phyloP scores from a whole-genome alignment of 2,797 vertebrate species.

The Gobio occitaniae region DNA sequence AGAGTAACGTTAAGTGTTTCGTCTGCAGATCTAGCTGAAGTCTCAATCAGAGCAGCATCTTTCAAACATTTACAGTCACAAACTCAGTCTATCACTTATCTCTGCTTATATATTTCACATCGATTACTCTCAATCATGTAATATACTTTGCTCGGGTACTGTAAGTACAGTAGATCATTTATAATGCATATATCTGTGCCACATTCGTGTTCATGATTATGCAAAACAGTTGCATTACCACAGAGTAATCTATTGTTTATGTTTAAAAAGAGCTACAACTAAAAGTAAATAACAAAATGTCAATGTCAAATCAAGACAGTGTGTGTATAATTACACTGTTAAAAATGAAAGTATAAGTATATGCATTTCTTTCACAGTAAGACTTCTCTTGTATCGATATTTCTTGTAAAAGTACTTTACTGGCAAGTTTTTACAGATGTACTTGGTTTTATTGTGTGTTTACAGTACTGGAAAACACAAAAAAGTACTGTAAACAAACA shows the following conservation, averaged over 20 bases:
- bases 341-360: background rate
- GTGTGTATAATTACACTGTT: background rate
- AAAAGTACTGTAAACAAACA: too few species aligned
- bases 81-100: background rate
- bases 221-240: too few species aligned
- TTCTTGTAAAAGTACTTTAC: background rate
- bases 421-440: too few species aligned
- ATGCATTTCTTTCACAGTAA: background rate
- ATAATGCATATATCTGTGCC: too few species aligned
- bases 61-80: background rate
- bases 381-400: background rate
- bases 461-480: too few species aligned
- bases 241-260: background rate
- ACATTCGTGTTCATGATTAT: too few species aligned
- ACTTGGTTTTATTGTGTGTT: too few species aligned
- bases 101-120: background rate
- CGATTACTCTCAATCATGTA: background rate
- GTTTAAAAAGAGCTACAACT: background rate
- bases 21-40: background rate
- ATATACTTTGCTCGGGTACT: background rate
- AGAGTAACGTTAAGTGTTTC: background rate
- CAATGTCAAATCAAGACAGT: background rate
- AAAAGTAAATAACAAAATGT: background rate
- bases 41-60: background rate
- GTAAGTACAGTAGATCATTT: background rate